Evolutionary conservation across 2,113 vertebrate genomes (phyloP).

Genomic region (Bos javanicus): DNA sequence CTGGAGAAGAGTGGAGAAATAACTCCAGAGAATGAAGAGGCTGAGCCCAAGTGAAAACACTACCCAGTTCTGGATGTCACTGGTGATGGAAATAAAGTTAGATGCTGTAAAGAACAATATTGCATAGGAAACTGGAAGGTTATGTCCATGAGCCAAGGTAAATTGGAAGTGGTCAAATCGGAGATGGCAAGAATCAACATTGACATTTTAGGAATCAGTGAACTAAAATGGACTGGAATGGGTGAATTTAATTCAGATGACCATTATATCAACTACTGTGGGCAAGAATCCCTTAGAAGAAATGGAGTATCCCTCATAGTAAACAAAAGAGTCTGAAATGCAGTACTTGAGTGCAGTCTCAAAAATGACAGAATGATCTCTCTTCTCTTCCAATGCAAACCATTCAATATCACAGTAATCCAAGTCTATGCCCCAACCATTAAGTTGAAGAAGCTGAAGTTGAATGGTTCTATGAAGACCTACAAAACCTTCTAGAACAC

Average conservation of each 20-base stretch:
- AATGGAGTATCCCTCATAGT: background rate
- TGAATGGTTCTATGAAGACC: background rate
- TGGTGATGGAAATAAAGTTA: background rate
- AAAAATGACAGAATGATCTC: background rate
- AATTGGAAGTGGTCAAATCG: background rate
- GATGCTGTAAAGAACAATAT: background rate
- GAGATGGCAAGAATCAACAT: background rate
- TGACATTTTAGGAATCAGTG: background rate
- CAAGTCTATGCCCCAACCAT: background rate
- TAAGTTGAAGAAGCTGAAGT: background rate
- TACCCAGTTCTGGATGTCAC: background rate
- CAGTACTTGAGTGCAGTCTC: background rate
- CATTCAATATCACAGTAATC: background rate
- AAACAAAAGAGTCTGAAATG: background rate
- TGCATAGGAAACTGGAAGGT: background rate
- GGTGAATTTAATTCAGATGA: background rate
- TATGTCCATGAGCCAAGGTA: background rate
- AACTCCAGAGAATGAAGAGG: background rate
- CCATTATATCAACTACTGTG: background rate
- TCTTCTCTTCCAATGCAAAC: background rate
- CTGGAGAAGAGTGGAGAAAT: background rate
- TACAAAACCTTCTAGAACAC: background rate
- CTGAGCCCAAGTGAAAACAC: background rate
- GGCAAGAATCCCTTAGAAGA: background rate
- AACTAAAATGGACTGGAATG: background rate